Percentiles rank a stretch among this genome's conserved stretches.
phyloP scores from a whole-genome alignment of 1,140 invertebrate genomes.

The Trachymyrmex septentrionalis region DNA sequence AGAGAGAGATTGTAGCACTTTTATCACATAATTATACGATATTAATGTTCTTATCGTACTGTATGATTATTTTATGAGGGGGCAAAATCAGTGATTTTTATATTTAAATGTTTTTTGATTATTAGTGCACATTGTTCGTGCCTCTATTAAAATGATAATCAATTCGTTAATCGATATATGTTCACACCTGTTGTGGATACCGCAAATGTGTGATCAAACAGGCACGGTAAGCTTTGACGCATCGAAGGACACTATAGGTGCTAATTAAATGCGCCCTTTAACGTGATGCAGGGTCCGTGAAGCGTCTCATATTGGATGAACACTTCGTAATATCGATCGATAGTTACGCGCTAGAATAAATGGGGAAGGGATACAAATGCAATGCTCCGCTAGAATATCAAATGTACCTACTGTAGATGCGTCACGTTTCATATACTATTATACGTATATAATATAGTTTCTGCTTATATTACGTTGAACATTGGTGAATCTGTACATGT shows the following conservation, averaged over 20 bases:
- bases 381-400: slow-evolving; percentile 15
- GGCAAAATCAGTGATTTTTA: neutral
- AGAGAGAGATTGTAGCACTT: neutral
- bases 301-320: slow-evolving; percentile 59
- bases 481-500: neutral
- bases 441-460: neutral
- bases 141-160: neutral
- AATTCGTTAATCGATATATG: slow-evolving; percentile 28
- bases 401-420: neutral
- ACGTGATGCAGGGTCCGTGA: slow-evolving; percentile 66
- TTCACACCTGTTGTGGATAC: slow-evolving; percentile 34
- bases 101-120: neutral
- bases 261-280: slow-evolving; percentile 80
- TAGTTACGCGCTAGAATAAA: slow-evolving; percentile 23
- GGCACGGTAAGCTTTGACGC: slow-evolving; percentile 56
- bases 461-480: neutral
- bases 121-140: neutral
- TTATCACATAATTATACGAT: neutral
- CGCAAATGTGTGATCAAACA: slow-evolving; percentile 57
- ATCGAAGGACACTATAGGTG: slow-evolving; percentile 71
- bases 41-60: neutral
- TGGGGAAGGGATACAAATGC: neutral
- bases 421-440: slow-evolving; percentile 15
- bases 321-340: slow-evolving; percentile 70
- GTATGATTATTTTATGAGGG: neutral